phyloP scores from a whole-genome alignment of 2,113 vertebrate genomes.

The Lycaon pictus region DNA sequence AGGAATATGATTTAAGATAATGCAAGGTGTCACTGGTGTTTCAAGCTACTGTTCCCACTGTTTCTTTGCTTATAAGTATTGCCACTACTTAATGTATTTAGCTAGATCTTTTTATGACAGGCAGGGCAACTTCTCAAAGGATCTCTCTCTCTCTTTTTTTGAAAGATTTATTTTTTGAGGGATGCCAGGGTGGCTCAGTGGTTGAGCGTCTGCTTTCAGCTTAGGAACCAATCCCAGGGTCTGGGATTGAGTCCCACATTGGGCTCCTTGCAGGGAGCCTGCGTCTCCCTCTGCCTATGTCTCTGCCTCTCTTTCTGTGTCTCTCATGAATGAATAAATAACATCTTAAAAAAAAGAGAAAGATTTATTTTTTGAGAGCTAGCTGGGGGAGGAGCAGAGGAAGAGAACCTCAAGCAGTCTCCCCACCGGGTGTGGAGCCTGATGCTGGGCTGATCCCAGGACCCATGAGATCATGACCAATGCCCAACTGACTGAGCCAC shows the following conservation, averaged over 20 bases:
- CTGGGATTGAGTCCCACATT: no score
- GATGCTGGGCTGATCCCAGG: not conserved
- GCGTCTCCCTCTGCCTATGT: no score
- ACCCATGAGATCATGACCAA: not conserved
- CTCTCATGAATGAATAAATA: no score
- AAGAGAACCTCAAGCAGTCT: not conserved
- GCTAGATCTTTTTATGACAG: fast-evolving
- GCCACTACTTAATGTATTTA: not conserved
- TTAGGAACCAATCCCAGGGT: no score
- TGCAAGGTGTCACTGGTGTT: fast-evolving
- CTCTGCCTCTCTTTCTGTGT: no score
- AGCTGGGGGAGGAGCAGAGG: not conserved
- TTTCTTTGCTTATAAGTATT: not conserved
- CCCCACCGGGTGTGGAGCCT: no score
- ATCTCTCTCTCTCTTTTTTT: not conserved
- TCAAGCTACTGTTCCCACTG: fast-evolving
- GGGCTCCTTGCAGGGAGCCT: no score
- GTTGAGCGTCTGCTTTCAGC: no score
- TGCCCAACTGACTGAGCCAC: not conserved
- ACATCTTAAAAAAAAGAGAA: no score
- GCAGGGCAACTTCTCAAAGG: not conserved
- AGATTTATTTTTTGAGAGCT: not conserved
- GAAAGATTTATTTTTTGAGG: not conserved
- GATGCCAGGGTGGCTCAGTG: no score
- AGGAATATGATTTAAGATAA: not conserved